These are phyloP conservation scores for Tachypleus tridentatus DNA, from an alignment of 1,140 invertebrate genomes.

Conservation along the genomic window DNA sequence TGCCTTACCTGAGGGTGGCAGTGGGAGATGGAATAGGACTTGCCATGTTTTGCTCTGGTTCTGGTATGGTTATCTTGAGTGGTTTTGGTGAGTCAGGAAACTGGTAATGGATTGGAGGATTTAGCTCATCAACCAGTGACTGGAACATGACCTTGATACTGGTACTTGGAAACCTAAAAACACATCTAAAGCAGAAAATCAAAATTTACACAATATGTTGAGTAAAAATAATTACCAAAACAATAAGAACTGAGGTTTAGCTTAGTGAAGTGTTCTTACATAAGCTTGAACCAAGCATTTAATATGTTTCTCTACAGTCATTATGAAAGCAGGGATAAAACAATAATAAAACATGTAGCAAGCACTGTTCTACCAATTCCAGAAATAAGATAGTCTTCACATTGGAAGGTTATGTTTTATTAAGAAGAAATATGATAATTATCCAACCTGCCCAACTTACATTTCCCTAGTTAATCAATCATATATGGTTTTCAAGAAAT, in stretches of 20 bases:
- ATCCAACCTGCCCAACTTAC: too few relatives aligned
- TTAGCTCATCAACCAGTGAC: constrained; percentile 62
- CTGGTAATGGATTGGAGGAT: constrained; percentile 17
- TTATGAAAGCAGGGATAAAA: too few relatives aligned
- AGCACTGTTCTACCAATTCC: too few relatives aligned
- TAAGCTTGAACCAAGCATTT: too few relatives aligned
- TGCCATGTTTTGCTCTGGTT: constrained; percentile 48
- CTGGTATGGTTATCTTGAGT: constrained; percentile 58
- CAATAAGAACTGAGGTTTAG: not conserved
- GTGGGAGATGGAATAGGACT: constrained; percentile 94
- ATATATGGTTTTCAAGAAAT: too few relatives aligned
- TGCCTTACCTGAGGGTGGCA: constrained; percentile 49
- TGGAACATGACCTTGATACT: constrained; percentile 89
- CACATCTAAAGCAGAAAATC: constrained; percentile 57
- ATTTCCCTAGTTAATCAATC: too few relatives aligned
- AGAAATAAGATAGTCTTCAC: too few relatives aligned
- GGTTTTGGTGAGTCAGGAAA: constrained; percentile 26
- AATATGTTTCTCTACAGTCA: too few relatives aligned
- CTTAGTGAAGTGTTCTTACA: too few relatives aligned
- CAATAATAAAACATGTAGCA: too few relatives aligned
- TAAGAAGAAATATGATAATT: too few relatives aligned
- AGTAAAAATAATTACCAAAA: constrained; percentile 10
- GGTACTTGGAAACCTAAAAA: constrained; percentile 89
- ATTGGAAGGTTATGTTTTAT: too few relatives aligned
- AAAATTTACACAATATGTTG: constrained; percentile 12